Base-by-base conservation (phyloP, 2,113 vertebrate genomes). In the Ranitomeya imitator region DNA sequence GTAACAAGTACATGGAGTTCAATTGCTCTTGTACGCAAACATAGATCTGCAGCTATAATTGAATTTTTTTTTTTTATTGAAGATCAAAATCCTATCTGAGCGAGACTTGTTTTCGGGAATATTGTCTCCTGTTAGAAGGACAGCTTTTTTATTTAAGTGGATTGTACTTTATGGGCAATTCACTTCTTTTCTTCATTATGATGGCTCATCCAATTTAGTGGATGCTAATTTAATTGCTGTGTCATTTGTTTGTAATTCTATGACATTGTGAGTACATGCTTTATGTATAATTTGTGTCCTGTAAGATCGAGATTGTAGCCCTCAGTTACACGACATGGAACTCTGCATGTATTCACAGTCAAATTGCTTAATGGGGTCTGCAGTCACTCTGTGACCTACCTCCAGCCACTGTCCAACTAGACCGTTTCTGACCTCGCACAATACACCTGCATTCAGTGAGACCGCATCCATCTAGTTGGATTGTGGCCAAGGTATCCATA, bases 1-100 rank as follows among this genome's bases (percentile, higher is more conserved):
- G 93, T 95, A 95, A 95, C 95, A 95, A 96, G 95, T 96, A 96
- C 95, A 95, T 91, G 92, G 92, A 95, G 94, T 94, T 95, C 94
- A 95, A 92, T 94, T 94, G 94, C 95, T 95, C 95, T 94, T 95
- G 94, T 94, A 93, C 93, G 93, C 93, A 95, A 94, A 95, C 93
- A 92, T 93, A 92, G 93, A 94, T 94, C 93, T 92, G 92, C 91
- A 94, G 93, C 93, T 94, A 94, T 94, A 95, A 94, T 93, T 94
- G 94, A 93, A 93, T 94, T 93, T 94, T 93, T 94, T 69, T 45
- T 94, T 93, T 94, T 94, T 94, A 95, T 93, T 94, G 91, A 93
- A 91, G 93, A 93, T 93, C 91, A 92, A 92, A 94, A 93, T 92
- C 91, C 90, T 92, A 89, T 91, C 90, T 91, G 91, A 91, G 91